These are phyloP conservation scores for Platycnemis pennipes DNA, from an alignment of 2,888 invertebrate species.

Conservation along the genomic window DNA sequence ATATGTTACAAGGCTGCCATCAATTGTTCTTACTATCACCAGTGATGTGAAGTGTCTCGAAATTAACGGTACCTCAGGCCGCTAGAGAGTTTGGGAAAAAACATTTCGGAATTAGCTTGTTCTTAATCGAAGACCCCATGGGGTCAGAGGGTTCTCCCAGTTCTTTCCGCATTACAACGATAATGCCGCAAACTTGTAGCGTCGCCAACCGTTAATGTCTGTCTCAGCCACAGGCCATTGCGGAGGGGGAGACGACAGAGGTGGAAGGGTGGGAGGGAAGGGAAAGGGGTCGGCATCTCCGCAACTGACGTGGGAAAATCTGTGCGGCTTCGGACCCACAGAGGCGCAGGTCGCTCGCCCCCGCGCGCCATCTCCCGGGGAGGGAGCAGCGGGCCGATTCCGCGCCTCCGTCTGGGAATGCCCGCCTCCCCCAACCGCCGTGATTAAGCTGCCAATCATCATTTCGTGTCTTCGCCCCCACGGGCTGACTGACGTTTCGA, in stretches of 20 bases:
- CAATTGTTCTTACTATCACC: too few species aligned
- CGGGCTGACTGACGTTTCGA: not conserved
- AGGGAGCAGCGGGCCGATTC: not conserved
- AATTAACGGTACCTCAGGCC: too few species aligned
- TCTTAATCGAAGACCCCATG: too few species aligned
- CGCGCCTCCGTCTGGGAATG: not conserved
- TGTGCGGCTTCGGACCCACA: not conserved
- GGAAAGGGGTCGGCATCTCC: not conserved
- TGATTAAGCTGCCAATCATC: constrained; percentile 31
- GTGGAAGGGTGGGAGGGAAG: not conserved
- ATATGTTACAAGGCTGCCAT: too few species aligned
- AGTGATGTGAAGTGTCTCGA: too few species aligned
- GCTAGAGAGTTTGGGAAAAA: too few species aligned
- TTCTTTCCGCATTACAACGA: too few species aligned
- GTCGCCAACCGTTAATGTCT: not conserved
- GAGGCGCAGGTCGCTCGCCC: not conserved
- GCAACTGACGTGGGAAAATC: constrained; percentile 28
- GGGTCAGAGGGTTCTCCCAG: too few species aligned
- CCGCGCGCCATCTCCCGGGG: not conserved
- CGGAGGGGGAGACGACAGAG: not conserved
- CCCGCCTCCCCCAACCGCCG: not conserved
- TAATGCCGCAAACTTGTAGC: too few species aligned
- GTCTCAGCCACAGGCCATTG: not conserved
- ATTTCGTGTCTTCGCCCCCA: not conserved
- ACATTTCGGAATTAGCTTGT: too few species aligned